These are phyloP conservation scores for Isaurus tuberculatus DNA, from an alignment of 92 coral and sea anemone species.

Conservation along the genomic window DNA sequence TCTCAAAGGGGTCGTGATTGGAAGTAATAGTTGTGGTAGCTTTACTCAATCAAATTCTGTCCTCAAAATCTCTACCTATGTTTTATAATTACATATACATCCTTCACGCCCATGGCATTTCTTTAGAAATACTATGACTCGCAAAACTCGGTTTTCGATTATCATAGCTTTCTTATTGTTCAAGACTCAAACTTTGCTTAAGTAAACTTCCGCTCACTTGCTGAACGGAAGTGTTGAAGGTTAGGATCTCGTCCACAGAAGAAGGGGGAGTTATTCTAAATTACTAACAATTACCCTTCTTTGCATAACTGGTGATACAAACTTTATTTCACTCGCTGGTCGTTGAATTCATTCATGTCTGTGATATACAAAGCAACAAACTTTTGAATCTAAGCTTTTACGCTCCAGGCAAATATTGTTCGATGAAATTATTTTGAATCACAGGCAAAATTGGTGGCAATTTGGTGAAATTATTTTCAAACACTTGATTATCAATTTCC, in stretches of 20 bases:
- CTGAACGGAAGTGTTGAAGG: slow-evolving; percentile 42
- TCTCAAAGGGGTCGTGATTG: neutral
- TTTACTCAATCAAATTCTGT: neutral
- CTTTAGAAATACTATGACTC: neutral
- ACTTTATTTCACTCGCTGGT: neutral
- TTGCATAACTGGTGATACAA: neutral
- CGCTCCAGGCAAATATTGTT: slow-evolving; percentile 71
- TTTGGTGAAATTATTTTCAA: slow-evolving; percentile 68
- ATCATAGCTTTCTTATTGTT: neutral
- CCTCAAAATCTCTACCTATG: slow-evolving; percentile 25
- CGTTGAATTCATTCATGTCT: neutral
- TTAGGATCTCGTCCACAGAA: neutral
- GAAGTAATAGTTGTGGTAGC: neutral
- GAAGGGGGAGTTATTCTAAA: too few species aligned
- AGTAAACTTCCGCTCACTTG: slow-evolving; percentile 45
- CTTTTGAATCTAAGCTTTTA: slow-evolving; percentile 41
- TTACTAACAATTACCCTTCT: neutral
- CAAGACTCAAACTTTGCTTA: slow-evolving; percentile 37
- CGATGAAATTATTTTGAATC: slow-evolving; percentile 9
- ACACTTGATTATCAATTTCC: slow-evolving; percentile 90
- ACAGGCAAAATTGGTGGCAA: neutral
- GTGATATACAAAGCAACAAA: neutral
- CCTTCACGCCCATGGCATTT: slow-evolving; percentile 31
- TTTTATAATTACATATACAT: neutral
- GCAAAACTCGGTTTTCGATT: neutral